Evolutionary conservation across 1,140 invertebrate species (phyloP), one percentile per base, ranked within the genome.

Genomic region (Idris sp.): DNA sequence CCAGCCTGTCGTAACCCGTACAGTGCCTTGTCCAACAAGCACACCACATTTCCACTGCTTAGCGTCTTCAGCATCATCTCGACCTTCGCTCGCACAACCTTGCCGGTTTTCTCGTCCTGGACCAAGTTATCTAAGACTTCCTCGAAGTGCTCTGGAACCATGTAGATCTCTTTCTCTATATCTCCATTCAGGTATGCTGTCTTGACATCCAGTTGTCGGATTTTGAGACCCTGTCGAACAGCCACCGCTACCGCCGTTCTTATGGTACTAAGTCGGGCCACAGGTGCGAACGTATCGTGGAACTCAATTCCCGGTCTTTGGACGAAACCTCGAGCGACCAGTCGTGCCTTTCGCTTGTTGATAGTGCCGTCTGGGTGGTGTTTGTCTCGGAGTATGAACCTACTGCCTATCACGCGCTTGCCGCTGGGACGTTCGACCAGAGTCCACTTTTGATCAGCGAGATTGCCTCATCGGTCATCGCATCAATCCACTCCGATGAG

Each of bases 1-100:
- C 77, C 73, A 10, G 80, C 71, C 41, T 82, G 78, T 31, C 64
- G 76, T 6, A 86, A 54, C 2, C 76, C 81, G 51, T 83, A 85
- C 0, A 84, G 13, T 5, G 35, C 68, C 13, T 69, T 69, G 4
- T 61, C 46, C 15, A 69, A 11, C 10, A 43, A 11, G 41, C 28
- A 22, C 10, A 53, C 36, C 2, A 5, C 22, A 5, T 49, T 25
- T 4, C 44, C 14, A 9, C 15, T 6, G 0, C 7, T 2, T 9
- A 68, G 1, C n/a, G 11, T 4, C 0, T 35, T 15, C 18, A 26
- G 10, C 43, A 48, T 61, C 13, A 38, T 14, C n/a, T n/a, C n/a
- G n/a, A n/a, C n/a, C n/a, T n/a, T n/a, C n/a, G n/a, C n/a, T n/a
- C n/a, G n/a, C n/a, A n/a, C n/a, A n/a, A n/a, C n/a, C n/a, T n/a